A percentile compares a stretch with the other conserved stretches of the same genome.
Conservation (phyloP, 2,888 invertebrate genomes). For the Stegana nigrithorax region DNA sequence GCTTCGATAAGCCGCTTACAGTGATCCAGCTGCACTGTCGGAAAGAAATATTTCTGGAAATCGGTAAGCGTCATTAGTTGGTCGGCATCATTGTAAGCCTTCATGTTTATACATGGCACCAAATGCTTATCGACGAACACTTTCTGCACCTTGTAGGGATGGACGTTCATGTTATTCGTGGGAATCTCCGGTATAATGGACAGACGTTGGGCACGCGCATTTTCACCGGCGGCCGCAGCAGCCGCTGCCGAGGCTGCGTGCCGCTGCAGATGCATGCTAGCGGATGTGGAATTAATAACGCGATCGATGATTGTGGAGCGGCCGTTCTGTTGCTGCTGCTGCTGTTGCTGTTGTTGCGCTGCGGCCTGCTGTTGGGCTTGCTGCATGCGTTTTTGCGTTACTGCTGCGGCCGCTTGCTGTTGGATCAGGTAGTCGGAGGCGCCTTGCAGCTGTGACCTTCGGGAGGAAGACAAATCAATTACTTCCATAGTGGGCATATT, state of each 20-base stretch:
- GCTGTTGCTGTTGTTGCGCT: conserved; percentile 50
- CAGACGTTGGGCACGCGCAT: conserved; percentile 64
- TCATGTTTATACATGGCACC: conserved; percentile 88
- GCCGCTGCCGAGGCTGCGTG: conserved; percentile 60
- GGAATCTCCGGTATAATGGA: conserved; percentile 79
- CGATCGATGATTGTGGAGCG: conserved; percentile 33
- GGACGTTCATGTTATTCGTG: conserved; percentile 76
- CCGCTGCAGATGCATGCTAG: conserved; percentile 70
- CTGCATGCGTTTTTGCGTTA: conserved; percentile 54
- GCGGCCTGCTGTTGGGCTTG: conserved; percentile 47
- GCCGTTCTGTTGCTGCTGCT: conserved; percentile 54
- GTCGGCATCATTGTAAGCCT: conserved; percentile 85
- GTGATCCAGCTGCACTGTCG: conserved; percentile 78
- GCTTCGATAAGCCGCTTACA: conserved; percentile 86
- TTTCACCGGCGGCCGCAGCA: conserved; percentile 49
- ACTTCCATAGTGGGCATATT: conserved; percentile 67
- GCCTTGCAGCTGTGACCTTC: conserved; percentile 68
- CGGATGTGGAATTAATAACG: conserved; percentile 31
- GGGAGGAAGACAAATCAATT: conserved; percentile 71
- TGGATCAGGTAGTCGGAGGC: conserved; percentile 58
- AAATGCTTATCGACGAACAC: conserved; percentile 83
- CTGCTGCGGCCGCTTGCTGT: conserved; percentile 34
- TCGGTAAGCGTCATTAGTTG: conserved; percentile 86
- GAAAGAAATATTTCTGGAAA: conserved; percentile 84
- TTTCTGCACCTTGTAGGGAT: conserved; percentile 84